Evolutionary conservation across 2,888 invertebrate species (phyloP), one percentile per base, ranked within the genome.

Genomic region (Euzophera pinguis): DNA sequence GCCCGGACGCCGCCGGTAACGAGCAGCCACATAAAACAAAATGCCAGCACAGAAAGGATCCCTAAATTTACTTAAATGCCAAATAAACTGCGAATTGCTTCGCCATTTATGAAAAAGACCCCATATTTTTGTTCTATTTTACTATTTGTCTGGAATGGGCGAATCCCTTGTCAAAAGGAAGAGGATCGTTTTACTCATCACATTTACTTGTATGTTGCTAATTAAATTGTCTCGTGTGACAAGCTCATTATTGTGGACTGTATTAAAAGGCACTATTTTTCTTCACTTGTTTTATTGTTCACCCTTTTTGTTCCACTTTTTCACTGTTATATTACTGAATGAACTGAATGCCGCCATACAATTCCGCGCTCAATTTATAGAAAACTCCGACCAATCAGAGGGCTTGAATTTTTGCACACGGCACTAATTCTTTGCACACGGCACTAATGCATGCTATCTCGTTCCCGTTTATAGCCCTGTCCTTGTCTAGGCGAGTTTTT

Each of bases 21-120:
- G 88, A 90, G 89, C 82, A 73, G 73, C 77, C 82, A 78, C 87
- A 88, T 89, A 89, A 89, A 89, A 88, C 85, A 87, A 89, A 89
- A 90, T 89, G 87, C 88, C 88, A 87, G 81, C 78, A 71, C 73
- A 76, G 76, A 75, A 78, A 83, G 84, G 82, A 82, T 84, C 82
- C 81, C 82, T 80, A 82, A 85, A 86, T 85, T 85, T 79, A 84
- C 85, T 84, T 86, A 85, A 87, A 87, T 87, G 87, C 86, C 85
- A 85, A 84, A 85, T 85, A 89, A 86, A 85, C 86, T 85, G 87
- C 75, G 82, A 88, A 90, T 86, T 78, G 82, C 81, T 84, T 73
- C 80, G 82, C 79, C 84, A 82, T 88, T 88, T 88, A 81, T 80
- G 78, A 81, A 80, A 75, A 73, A 71, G 57, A 67, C 67, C 67